Base-by-base conservation (phyloP, 30 jellyfish, hydroid and myxozoan genomes). In the Aurelia sp. region DNA sequence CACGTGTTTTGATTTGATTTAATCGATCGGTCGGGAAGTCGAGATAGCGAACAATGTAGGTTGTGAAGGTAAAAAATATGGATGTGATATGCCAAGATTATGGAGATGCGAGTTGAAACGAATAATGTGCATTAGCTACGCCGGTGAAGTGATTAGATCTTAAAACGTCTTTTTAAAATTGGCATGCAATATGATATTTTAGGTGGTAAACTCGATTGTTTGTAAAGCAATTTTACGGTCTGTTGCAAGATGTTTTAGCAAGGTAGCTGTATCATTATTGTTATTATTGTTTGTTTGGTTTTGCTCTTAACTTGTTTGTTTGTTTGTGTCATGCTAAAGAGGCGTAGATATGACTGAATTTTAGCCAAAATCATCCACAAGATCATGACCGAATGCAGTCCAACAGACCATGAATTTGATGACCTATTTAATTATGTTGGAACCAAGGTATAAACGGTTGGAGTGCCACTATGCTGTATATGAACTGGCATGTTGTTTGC, bases 141-240 rank as follows among this genome's bases (percentile, higher is more conserved):
- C 55, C 75, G 52, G 15, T 64, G 55, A 52, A 64, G 52, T 64
- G 75, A 64, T 21, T 64, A 44, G 75, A 64, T 2, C 44, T 21
- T 64, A n/a, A 44, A 44, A 64, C 41, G 11, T 75, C 30, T 75
- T 75, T 57, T 50, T 57, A 75, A 75, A 55, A 71, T 75, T 75
- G 73, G 74, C 74, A 44, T 44, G 52, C 75, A 60, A 18, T 75
- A 72, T 52, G 61, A 58, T 52, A 62, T 75, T 75, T 75, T 75
- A 75, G 86, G 74, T 38, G 80, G 47, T 69, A 69, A 44, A 44
- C 50, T 69, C 31, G 16, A 38, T 21, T 19, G 86, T 75, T 52
- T 75, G 86, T 75, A 75, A 33, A 53, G 75, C 41, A 57, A 55
- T 53, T 57, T 75, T 52, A 57, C 48, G 86, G 86, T 75, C 86